Evolutionary conservation across 2,888 invertebrate genomes (phyloP), one percentile per base, ranked within the genome.

Genomic region (Brenthis daphne): DNA sequence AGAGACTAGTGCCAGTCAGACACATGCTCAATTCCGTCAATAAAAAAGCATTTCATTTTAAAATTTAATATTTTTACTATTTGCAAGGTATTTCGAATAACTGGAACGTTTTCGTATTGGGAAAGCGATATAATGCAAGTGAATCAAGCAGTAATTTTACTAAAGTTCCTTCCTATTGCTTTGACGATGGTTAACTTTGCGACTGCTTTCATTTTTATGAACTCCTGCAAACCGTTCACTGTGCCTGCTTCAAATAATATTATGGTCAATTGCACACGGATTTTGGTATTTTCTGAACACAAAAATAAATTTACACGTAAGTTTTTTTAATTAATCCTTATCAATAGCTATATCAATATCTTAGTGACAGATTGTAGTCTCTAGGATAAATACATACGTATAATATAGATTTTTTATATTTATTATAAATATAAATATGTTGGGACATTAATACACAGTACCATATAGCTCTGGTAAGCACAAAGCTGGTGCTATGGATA

Each of bases 101-200:
- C 82, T 16, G 85, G 87, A 11, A 84, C 91, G 47, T 89, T 90
- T 74, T 78, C 84, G 3, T 89, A 87, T 76, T 90, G 86, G 86
- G 90, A 90, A 72, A 78, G 83, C 47, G 83, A 92, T 70, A 90
- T 92, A 78, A 88, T 92, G 87, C 80, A 81, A 57, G 82, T 86
- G 58, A 91, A 85, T 74, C 83, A 87, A 56, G 81, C 83, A 1
- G 83, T 89, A 3, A 85, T 87, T 1, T 77, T 92, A 13, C 64
- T 90, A 14, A 91, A 91, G 80, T 91, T 86, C 70, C 75, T 92
- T 14, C 92, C 92, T 1, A 75, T 89, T 57, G 88, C 88, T 0
- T 24, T 90, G 16, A 85, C 89, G 0, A 75, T 90, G 20, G 86
- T 89, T 12, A 92, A 92, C 76, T 78, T 87, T n/a, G 84, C 85